Evolutionary conservation across 1,140 invertebrate species (phyloP), one percentile per base, ranked within the genome.

Genomic region (Trigoniulus corallinus): DNA sequence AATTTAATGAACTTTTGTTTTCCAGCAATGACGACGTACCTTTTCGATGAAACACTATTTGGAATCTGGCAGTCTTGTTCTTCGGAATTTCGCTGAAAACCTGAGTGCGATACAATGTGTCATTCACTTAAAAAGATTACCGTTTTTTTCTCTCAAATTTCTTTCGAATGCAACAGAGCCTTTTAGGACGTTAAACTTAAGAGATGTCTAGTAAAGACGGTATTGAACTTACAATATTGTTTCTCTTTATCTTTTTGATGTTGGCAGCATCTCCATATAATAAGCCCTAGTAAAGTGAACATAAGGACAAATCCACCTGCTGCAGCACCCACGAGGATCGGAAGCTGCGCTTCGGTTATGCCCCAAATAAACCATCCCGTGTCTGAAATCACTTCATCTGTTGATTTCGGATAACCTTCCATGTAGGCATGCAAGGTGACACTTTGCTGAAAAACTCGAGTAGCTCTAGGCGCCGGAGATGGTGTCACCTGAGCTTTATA

Each of bases 181-280:
- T n/a, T n/a, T n/a, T n/a, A n/a, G n/a, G n/a, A n/a, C n/a, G n/a
- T n/a, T n/a, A n/a, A n/a, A n/a, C n/a, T n/a, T n/a, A n/a, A n/a
- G n/a, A n/a, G n/a, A n/a, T n/a, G n/a, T n/a, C n/a, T n/a, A n/a
- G n/a, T n/a, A n/a, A n/a, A n/a, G n/a, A n/a, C n/a, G n/a, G n/a
- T n/a, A 46, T 39, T 12, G 43, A 18, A 62, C 67, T 68, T 64
- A 73, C 71, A 67, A 53, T 70, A 73, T 51, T 70, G 65, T 59
- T 73, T 72, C 40, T 72, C 67, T 34, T 62, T 61, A 37, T 66
- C 63, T 48, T 26, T 50, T 7, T 67, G 64, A 60, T 67, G 64
- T 50, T 69, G 61, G 58, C 72, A 74, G 56, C 71, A 74, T 47
- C 69, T 63, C 64, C 73, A 74, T 10, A 72, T 55, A 25, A 74